Base-by-base conservation (phyloP, 2,888 invertebrate genomes). In the Lacanobia oleracea region DNA sequence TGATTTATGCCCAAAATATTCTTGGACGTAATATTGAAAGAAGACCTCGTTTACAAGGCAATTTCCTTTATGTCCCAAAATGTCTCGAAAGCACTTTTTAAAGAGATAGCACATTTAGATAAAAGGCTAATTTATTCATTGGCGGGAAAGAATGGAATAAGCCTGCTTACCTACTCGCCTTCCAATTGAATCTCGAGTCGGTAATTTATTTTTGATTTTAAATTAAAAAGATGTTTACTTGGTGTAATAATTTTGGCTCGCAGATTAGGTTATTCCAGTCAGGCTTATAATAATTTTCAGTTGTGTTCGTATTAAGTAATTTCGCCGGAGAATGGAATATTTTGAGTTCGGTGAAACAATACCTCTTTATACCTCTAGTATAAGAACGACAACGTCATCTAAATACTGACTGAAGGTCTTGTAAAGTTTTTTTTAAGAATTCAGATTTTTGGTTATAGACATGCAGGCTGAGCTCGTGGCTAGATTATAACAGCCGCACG, bases 101-200 rank as follows among this genome's bases (percentile, higher is more conserved):
- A 94, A 91, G 89, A 93, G 94, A 95, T 94, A 89, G 91, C 81
- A 88, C 91, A 91, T 94, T 94, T 90, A 93, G 94, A 95, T 94
- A 93, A 92, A 94, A 94, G 93, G 94, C 92, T 93, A 95, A 94
- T 94, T 95, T 95, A 95, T 95, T 95, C 95, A 94, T 95, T 94
- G 95, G 92, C 90, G 91, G 90, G 73, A 90, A 92, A 91, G 89
- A 90, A 90, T 88, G 84, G 87, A 91, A 92, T 92, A 92, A 93
- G 91, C 92, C 90, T 90, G 86, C 88, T 88, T 88, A 87, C 90
- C 89, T 89, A 88, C 88, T 88, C 87, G 87, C 90, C 89, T 91
- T 91, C 91, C 91, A 93, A 94, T 94, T 94, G 94, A 91, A 93
- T 93, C 90, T 91, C 87, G 87, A 89, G 84, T 86, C 87, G 78